Evolutionary conservation across 2,888 invertebrate genomes (phyloP).

Genomic region (Scaptomyza parva): DNA sequence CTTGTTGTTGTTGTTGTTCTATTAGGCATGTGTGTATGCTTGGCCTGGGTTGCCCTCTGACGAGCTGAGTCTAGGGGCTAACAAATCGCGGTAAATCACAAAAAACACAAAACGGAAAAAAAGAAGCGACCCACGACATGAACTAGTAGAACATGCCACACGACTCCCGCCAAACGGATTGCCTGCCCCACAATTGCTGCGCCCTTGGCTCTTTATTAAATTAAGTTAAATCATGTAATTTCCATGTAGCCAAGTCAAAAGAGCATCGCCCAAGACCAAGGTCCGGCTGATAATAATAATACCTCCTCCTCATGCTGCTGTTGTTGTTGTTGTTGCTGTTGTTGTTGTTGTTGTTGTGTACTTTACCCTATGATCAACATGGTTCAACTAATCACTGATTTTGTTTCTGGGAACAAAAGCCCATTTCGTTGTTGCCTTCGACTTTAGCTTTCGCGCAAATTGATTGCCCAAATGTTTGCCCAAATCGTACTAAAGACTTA

Average conservation of each 20-base stretch:
- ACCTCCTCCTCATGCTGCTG: not conserved
- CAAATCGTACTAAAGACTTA: conserved; percentile 48
- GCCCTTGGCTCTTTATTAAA: conserved; percentile 79
- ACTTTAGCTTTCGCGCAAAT: conserved; percentile 55
- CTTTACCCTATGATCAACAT: conserved; percentile 59
- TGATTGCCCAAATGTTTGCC: conserved; percentile 74
- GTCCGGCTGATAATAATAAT: conserved; percentile 43
- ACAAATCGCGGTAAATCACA: conserved; percentile 77
- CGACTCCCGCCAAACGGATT: conserved; percentile 9
- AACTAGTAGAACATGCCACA: conserved; percentile 42
- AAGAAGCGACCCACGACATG: conserved; percentile 59
- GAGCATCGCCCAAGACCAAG: conserved; percentile 65
- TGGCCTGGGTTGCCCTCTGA: conserved; percentile 26
- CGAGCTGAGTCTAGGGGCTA: conserved; percentile 2
- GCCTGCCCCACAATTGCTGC: conserved; percentile 30
- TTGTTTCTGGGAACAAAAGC: conserved; percentile 59
- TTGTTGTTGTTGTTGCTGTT: not conserved
- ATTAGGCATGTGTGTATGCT: conserved; percentile 36
- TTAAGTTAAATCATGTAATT: conserved; percentile 81
- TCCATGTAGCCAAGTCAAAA: conserved; percentile 79
- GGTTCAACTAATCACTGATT: conserved; percentile 50
- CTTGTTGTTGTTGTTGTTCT: conserved; percentile 20
- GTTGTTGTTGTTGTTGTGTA: not conserved
- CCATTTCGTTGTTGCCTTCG: conserved; percentile 29
- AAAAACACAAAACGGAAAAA: conserved; percentile 10